Conservation (phyloP, 2,113 vertebrate genomes). For the Campylorhamphus procurvoides region DNA sequence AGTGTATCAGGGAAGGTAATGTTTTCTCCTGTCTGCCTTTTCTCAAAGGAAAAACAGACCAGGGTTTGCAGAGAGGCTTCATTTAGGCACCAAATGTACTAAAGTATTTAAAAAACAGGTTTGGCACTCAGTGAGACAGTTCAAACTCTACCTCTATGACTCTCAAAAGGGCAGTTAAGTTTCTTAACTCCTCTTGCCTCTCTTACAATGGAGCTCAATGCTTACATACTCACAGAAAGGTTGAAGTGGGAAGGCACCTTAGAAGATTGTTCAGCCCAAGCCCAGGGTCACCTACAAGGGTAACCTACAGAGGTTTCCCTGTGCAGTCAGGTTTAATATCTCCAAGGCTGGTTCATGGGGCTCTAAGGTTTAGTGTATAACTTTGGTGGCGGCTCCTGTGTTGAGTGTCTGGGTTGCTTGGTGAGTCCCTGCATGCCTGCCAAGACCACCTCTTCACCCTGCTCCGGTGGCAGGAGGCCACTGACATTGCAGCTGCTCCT, state of each 20-base stretch:
- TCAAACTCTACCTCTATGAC: not conserved
- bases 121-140: not conserved
- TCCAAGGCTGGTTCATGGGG: not conserved
- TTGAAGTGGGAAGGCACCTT: not conserved
- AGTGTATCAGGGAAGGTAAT: not conserved
- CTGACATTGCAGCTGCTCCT: fast-evolving
- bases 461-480: not conserved
- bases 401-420: not conserved
- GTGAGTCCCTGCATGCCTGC: not conserved
- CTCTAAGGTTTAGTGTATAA: not conserved
- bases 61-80: not conserved
- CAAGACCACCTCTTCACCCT: not conserved
- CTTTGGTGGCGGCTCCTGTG: not conserved
- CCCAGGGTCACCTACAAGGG: not conserved
- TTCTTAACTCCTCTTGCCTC: not conserved
- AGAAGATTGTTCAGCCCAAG: not conserved
- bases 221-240: not conserved
- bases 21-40: not conserved
- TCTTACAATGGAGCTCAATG: not conserved
- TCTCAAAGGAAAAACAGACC: not conserved
- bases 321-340: fast-evolving
- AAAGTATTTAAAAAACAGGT: not conserved
- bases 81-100: not conserved
- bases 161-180: not conserved
- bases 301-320: not conserved